Percentiles rank a stretch among this genome's conserved stretches.
Conservation (phyloP, 2,113 vertebrate species). For the Bostrychus sinensis region DNA sequence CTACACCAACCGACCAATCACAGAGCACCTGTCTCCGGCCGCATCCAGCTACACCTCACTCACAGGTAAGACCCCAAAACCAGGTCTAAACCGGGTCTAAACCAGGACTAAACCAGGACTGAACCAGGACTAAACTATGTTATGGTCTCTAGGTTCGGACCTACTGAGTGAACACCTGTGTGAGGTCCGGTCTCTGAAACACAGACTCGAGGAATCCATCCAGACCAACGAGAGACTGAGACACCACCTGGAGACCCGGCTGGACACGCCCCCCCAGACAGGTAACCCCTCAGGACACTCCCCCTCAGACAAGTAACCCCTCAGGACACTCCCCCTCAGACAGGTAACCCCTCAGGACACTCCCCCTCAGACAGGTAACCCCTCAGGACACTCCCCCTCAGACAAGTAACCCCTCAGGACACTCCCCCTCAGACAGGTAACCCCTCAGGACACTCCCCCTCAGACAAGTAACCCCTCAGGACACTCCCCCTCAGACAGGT, state of each 20-base stretch:
- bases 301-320: constrained; percentile 67
- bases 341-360: constrained; percentile 63
- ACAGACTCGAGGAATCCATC: constrained; percentile 91
- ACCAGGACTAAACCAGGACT: background rate
- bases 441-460: too few relatives aligned
- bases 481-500: too few relatives aligned
- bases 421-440: too few relatives aligned
- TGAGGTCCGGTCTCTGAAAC: constrained; percentile 87
- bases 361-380: constrained; percentile 68
- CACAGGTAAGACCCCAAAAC: constrained; percentile 73
- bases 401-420: too few relatives aligned
- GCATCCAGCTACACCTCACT: constrained; percentile 78
- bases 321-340: constrained; percentile 17
- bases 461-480: too few relatives aligned
- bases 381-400: background rate
- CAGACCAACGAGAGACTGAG: constrained; percentile 87
- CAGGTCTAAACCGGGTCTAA: background rate
- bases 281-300: constrained; percentile 63
- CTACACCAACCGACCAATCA: constrained; percentile 45
- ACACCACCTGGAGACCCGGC: constrained; percentile 84
- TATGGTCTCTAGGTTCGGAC: constrained; percentile 76
- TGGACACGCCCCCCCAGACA: constrained; percentile 67
- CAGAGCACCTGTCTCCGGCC: constrained; percentile 73
- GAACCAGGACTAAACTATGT: background rate
- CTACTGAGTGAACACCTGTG: constrained; percentile 88